Percentiles rank a stretch among this genome's conserved stretches.
phyloP scores from a whole-genome alignment of 2,797 vertebrate species.

The Carduelis carduelis region DNA sequence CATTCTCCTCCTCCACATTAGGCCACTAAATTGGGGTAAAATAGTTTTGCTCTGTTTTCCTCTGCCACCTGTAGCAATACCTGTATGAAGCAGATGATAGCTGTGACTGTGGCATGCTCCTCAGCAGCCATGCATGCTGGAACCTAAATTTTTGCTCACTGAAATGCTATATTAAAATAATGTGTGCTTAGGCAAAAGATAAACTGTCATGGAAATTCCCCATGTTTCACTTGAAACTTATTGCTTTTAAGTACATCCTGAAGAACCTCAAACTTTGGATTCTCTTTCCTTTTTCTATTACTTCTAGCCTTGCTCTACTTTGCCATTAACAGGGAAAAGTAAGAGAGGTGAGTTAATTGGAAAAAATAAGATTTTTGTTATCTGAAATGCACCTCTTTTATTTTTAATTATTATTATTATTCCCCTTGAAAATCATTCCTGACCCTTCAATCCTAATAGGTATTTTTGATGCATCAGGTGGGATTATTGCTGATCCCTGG shows the following conservation, averaged over 20 bases:
- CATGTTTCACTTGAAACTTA: background rate
- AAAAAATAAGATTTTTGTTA: background rate
- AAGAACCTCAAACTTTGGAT: background rate
- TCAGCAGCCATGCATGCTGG: background rate
- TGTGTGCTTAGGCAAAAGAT: background rate
- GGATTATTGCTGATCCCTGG: background rate
- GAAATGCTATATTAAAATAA: background rate
- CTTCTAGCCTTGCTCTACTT: background rate
- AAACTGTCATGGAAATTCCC: background rate
- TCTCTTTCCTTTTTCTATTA: background rate
- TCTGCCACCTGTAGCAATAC: background rate
- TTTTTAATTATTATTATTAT: background rate
- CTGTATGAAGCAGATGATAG: background rate
- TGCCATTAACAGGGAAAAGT: background rate
- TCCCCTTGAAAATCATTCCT: background rate
- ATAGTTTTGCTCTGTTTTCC: background rate
- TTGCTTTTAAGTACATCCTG: background rate
- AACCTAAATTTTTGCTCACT: background rate
- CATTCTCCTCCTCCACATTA: background rate
- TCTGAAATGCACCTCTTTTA: background rate
- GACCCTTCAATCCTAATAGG: background rate
- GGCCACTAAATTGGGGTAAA: background rate
- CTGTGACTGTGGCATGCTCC: rapidly evolving
- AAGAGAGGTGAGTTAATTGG: background rate
- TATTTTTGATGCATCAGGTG: background rate